Percentiles rank a stretch among this genome's conserved stretches.
Evolutionary conservation across 64 coral and sea anemone genomes (phyloP).

Genomic region (Porites lutea): DNA sequence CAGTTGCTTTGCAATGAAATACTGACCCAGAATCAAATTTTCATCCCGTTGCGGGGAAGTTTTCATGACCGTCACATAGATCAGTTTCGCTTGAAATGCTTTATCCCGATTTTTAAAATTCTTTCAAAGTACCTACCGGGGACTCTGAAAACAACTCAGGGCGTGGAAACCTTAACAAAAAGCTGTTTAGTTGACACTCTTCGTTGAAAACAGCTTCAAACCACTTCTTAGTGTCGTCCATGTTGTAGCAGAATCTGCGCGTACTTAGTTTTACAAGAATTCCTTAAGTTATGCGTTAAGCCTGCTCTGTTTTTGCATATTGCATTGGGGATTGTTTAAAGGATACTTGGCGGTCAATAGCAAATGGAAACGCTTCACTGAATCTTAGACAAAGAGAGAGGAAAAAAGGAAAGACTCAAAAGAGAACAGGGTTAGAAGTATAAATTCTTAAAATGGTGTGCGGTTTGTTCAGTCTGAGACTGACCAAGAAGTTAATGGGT

Average conservation of each 20-base stretch:
- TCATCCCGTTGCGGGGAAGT: no score
- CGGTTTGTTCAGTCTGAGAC: no score
- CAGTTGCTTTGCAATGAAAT: no score
- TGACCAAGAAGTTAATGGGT: neutral
- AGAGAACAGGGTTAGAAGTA: neutral
- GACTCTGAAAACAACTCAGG: conserved; percentile 33
- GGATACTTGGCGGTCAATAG: neutral
- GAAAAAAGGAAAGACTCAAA: neutral
- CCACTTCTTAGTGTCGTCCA: conserved; percentile 5
- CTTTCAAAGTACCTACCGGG: neutral
- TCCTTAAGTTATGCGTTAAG: neutral
- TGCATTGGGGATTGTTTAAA: neutral
- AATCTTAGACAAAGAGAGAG: neutral
- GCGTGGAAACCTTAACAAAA: conserved; percentile 5
- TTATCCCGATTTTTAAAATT: no score
- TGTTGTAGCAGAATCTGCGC: neutral
- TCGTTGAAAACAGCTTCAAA: conserved; percentile 1
- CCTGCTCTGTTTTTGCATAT: neutral
- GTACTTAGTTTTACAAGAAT: neutral
- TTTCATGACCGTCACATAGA: no score
- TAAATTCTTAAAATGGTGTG: neutral
- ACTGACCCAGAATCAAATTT: no score
- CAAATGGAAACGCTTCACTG: neutral
- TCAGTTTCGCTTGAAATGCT: no score
- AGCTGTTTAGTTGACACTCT: conserved; percentile 9